Conservation (phyloP, 35 echinoderm and acorn worm species). For the Lytechinus variegatus region DNA sequence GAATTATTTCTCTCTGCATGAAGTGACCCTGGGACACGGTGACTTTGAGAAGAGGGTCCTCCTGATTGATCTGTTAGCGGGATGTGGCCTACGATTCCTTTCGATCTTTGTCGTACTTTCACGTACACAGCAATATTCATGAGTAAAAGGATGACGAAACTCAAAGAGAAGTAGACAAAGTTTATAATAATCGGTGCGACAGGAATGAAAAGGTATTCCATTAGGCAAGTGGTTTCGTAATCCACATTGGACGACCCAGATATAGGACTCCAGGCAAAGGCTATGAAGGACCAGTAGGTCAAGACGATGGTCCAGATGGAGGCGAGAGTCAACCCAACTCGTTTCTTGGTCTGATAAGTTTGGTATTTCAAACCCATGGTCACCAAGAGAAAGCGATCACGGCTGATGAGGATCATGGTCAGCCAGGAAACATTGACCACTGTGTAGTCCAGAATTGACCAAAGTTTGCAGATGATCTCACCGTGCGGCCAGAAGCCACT, state of each 20-base stretch:
- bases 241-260: background rate
- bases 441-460: background rate
- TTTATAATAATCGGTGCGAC: background rate
- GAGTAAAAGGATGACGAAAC: background rate
- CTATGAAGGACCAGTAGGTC: background rate
- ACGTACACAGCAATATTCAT: background rate
- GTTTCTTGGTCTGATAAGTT: background rate
- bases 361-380: background rate
- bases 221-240: background rate
- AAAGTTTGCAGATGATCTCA: background rate
- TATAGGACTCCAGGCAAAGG: background rate
- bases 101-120: background rate
- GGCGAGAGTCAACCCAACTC: background rate
- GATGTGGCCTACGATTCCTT: background rate
- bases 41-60: background rate
- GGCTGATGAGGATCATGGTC: background rate
- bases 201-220: background rate
- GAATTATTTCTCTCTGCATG: background rate
- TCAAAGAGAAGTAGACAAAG: background rate
- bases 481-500: background rate
- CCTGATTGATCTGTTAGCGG: background rate
- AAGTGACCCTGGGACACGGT: background rate
- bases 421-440: background rate
- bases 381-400: background rate
- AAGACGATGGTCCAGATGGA: background rate